Percentiles rank a stretch among this genome's conserved stretches.
Conservation (phyloP, 2,888 invertebrate species). For the Artemia sp. region DNA sequence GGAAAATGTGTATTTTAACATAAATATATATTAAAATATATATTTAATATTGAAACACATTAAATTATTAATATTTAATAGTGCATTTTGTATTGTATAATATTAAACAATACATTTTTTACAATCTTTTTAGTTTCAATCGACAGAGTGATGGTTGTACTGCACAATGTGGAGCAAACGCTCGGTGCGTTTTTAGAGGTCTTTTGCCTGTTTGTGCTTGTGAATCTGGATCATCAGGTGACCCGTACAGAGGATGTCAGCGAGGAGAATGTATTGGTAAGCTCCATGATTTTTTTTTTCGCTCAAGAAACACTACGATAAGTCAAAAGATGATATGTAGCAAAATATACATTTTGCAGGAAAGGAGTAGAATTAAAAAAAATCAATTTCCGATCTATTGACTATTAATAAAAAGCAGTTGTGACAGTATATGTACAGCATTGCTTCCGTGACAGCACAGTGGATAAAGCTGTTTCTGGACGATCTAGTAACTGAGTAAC, state of each 20-base stretch:
- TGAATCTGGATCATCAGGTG: conserved; percentile 57
- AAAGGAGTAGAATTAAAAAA: background rate
- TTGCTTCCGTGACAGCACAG: background rate
- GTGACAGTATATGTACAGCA: background rate
- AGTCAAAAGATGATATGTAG: too few relatives aligned
- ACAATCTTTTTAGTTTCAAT: background rate
- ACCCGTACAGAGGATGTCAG: conserved; percentile 53
- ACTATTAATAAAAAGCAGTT: background rate
- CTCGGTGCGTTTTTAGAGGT: conserved; percentile 22
- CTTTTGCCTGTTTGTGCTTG: conserved; percentile 43
- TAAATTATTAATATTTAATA: too few relatives aligned
- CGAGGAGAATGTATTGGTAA: conserved; percentile 53
- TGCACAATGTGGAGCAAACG: conserved; percentile 18
- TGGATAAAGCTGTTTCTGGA: too few relatives aligned
- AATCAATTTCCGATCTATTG: background rate
- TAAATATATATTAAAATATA: too few relatives aligned
- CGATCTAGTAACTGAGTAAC: too few relatives aligned
- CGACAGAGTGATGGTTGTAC: conserved; percentile 17
- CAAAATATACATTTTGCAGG: too few relatives aligned
- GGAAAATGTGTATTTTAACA: too few relatives aligned
- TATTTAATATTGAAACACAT: too few relatives aligned
- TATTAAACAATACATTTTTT: too few relatives aligned
- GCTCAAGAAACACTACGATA: too few relatives aligned
- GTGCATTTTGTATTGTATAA: too few relatives aligned
- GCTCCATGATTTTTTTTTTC: conserved; percentile 24